These are phyloP conservation scores for Pristionchus mayeri DNA, from an alignment of 2,888 invertebrate genomes.

Conservation along the genomic window DNA sequence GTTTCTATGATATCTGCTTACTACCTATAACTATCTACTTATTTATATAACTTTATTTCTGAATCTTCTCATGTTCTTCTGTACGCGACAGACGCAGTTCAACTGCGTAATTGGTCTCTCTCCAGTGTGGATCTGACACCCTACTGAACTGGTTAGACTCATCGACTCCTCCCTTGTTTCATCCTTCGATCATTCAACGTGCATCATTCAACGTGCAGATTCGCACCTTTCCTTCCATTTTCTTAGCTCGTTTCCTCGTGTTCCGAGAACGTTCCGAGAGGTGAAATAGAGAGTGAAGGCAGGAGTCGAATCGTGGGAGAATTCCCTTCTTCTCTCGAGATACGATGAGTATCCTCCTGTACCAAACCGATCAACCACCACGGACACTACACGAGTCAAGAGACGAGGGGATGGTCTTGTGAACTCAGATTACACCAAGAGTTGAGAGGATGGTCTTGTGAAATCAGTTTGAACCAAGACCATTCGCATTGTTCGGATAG, in stretches of 20 bases:
- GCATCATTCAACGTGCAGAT: background rate
- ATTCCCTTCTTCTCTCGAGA: background rate
- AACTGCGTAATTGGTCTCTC: background rate
- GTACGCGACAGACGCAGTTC: background rate
- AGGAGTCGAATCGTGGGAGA: background rate
- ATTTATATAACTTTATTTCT: too few relatives aligned
- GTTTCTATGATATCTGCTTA: too few relatives aligned
- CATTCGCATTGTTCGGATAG: too few relatives aligned
- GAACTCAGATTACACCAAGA: background rate
- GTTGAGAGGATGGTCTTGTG: background rate
- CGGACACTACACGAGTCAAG: background rate
- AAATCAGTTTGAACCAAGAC: background rate
- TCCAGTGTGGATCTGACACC: background rate
- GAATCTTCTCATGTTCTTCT: background rate
- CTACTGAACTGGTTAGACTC: background rate
- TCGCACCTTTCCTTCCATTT: background rate
- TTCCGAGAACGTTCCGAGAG: background rate
- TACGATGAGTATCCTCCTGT: background rate
- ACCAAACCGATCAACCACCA: background rate
- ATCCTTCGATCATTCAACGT: background rate
- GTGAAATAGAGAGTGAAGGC: background rate
- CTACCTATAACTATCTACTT: too few relatives aligned
- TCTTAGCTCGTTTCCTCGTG: background rate
- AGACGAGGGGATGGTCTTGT: background rate
- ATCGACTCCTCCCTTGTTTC: background rate